phyloP scores from a whole-genome alignment of 2,888 invertebrate species.

The Cerceris ruficornis region DNA sequence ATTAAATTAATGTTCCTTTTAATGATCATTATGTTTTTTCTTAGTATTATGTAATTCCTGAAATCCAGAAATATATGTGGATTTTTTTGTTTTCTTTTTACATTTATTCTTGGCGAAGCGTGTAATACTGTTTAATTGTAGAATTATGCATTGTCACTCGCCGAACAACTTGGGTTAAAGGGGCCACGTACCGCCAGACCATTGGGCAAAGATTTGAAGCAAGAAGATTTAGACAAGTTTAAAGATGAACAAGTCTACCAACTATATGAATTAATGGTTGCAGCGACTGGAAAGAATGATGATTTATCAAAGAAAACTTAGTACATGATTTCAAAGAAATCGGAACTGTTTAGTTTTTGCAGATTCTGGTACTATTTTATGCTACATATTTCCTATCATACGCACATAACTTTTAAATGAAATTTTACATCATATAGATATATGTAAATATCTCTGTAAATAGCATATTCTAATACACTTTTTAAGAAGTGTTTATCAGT shows the following conservation, averaged over 20 bases:
- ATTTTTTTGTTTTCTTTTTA: not conserved
- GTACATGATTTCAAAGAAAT: not conserved
- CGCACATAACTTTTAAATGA: no score
- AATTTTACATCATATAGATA: not conserved
- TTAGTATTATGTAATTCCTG: not conserved
- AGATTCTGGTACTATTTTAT: no score
- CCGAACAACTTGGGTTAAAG: constrained; percentile 88
- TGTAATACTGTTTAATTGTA: constrained; percentile 76
- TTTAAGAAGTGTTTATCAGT: not conserved
- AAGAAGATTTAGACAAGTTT: constrained; percentile 87
- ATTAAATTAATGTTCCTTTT: no score
- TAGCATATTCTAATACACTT: not conserved
- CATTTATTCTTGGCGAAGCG: not conserved
- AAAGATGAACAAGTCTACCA: constrained; percentile 93
- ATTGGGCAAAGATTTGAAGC: constrained; percentile 86
- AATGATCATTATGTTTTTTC: no score
- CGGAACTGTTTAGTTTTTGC: no score
- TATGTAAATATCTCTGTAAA: not conserved
- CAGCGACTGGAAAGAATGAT: constrained; percentile 83
- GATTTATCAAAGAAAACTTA: constrained; percentile 54
- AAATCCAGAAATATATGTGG: not conserved
- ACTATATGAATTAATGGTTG: constrained; percentile 91
- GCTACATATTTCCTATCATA: no score
- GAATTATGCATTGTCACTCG: constrained; percentile 90
- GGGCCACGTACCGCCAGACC: constrained; percentile 84